A percentile compares a stretch with the other conserved stretches of the same genome.
These are phyloP conservation scores for Trogon melanurus DNA, from an alignment of 2,113 vertebrate species.

Conservation along the genomic window DNA sequence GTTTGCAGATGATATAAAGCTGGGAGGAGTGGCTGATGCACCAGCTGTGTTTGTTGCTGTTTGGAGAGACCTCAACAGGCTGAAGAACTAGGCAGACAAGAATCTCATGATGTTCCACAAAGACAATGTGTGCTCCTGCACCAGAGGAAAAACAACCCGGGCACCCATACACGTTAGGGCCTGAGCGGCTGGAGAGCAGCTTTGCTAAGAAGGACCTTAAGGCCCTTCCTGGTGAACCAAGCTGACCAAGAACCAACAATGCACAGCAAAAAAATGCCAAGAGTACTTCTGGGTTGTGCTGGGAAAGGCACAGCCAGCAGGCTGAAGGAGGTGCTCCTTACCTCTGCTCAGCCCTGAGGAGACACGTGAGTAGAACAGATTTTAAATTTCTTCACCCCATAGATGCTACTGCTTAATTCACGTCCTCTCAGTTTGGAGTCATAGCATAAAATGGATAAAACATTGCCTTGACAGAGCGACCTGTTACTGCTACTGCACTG, in stretches of 20 bases:
- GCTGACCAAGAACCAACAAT: background rate
- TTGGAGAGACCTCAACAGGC: background rate
- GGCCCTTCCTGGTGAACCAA: background rate
- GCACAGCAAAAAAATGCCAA: background rate
- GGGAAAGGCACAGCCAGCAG: background rate
- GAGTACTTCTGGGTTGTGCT: background rate
- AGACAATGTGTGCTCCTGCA: background rate
- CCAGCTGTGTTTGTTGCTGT: rapidly evolving
- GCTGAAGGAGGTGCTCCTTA: background rate
- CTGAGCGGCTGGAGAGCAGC: background rate
- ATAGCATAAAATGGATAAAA: background rate
- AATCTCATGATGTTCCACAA: background rate
- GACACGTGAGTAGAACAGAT: background rate
- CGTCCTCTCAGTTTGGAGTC: background rate
- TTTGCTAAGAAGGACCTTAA: background rate
- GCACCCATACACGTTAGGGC: background rate
- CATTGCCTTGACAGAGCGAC: background rate
- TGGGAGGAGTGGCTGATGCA: background rate
- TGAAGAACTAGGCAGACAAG: background rate
- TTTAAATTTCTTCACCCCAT: background rate
- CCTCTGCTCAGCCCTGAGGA: background rate
- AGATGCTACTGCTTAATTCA: background rate
- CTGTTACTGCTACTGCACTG: background rate
- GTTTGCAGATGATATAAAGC: background rate
- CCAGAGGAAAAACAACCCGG: background rate